Percentiles rank a stretch among this genome's conserved stretches.
Evolutionary conservation across 2,888 invertebrate species (phyloP).

Genomic region (Torymus auratus): DNA sequence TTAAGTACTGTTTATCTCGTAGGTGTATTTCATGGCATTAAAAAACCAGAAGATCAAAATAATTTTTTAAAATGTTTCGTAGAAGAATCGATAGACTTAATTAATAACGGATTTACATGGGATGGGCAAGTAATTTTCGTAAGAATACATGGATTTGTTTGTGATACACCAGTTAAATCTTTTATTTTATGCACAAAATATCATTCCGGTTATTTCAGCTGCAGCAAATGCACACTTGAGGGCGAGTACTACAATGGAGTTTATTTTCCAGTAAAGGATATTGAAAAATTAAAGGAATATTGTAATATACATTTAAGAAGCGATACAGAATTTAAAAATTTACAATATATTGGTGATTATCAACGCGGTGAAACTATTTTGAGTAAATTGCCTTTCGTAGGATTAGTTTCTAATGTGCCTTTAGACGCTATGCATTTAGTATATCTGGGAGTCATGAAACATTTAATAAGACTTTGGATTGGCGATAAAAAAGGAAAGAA

Average conservation of each 20-base stretch:
- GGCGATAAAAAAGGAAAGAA: conserved; percentile 10
- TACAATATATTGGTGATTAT: conserved; percentile 22
- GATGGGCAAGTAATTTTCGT: background rate
- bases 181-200: conserved; percentile 7
- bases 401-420: conserved; percentile 50
- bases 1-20: background rate
- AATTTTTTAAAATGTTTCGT: background rate
- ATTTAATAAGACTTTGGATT: conserved; percentile 34
- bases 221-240: conserved; percentile 38
- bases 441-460: conserved; percentile 44
- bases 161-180: background rate
- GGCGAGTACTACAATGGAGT: conserved; percentile 9
- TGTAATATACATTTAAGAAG: background rate
- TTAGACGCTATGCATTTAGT: conserved; percentile 35
- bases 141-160: background rate
- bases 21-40: background rate
- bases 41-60: conserved; percentile 6
- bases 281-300: background rate
- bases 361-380: conserved; percentile 30
- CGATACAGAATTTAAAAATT: background rate
- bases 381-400: conserved; percentile 44
- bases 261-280: background rate
- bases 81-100: background rate
- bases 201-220: background rate
- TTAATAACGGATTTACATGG: background rate